Conservation (phyloP, 2,113 vertebrate species). For the Cnemophilus loriae region DNA sequence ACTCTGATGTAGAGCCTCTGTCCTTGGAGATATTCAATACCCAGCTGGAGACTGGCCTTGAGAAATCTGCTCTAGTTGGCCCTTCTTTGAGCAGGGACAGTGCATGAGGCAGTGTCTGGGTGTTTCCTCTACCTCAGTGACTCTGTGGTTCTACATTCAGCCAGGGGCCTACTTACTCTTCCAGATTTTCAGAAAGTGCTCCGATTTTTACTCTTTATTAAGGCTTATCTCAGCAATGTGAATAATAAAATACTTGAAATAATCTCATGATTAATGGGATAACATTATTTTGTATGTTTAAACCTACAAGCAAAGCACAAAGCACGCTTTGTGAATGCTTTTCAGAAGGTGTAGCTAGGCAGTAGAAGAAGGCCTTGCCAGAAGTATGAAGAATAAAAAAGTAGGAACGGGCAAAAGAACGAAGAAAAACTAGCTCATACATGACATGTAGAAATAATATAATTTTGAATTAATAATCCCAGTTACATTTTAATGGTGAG, state of each 20-base stretch:
- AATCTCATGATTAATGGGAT: not conserved
- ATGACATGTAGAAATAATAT: not conserved
- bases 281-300: not conserved
- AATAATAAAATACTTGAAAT: not conserved
- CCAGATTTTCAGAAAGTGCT: not conserved
- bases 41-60: not conserved
- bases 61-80: not conserved
- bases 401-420: not conserved
- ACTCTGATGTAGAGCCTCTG: not conserved
- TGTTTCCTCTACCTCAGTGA: not conserved
- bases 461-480: not conserved
- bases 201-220: not conserved
- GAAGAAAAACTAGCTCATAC: not conserved
- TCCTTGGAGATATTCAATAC: not conserved
- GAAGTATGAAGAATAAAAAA: not conserved
- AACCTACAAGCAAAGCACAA: not conserved
- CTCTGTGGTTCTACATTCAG: not conserved
- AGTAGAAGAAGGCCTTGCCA: not conserved
- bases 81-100: not conserved
- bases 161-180: not conserved
- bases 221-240: not conserved
- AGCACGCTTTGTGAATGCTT: not conserved
- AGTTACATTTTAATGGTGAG: not conserved
- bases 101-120: not conserved
- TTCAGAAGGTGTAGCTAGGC: not conserved